Evolutionary conservation across 1,140 invertebrate species (phyloP).

Genomic region (Heliconius congener): DNA sequence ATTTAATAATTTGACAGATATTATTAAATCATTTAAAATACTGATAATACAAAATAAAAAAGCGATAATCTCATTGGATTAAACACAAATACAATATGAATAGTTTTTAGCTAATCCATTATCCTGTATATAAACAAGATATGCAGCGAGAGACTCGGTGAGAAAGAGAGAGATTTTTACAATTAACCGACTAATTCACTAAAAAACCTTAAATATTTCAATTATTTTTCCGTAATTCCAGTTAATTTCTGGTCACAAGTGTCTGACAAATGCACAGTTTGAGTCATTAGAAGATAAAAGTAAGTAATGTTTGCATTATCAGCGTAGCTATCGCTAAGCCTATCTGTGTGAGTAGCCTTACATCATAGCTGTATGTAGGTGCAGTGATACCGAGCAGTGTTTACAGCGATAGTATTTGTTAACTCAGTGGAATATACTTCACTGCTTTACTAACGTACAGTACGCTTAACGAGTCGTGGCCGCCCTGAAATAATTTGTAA

Average conservation of each 20-base stretch:
- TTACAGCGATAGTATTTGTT: background rate
- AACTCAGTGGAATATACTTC: background rate
- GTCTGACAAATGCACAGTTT: background rate
- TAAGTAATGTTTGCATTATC: conserved; percentile 6
- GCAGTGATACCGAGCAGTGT: background rate
- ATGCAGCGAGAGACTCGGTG: too few relatives aligned
- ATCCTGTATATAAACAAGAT: too few relatives aligned
- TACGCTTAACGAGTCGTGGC: background rate
- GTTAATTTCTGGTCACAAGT: background rate
- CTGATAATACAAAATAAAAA: background rate
- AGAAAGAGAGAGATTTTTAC: background rate
- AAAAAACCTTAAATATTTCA: background rate
- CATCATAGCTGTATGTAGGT: background rate
- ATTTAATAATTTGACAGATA: too few relatives aligned
- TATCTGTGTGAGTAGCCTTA: background rate
- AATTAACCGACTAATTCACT: background rate
- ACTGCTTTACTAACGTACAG: background rate
- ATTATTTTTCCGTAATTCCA: background rate
- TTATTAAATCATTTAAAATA: too few relatives aligned
- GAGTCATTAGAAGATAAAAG: conserved; percentile 29
- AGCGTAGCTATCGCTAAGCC: background rate
- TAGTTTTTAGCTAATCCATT: background rate
- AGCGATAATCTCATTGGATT: background rate
- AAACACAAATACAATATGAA: background rate
- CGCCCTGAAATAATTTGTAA: too few relatives aligned